These are phyloP conservation scores for Glossophaga mutica DNA, from an alignment of 2,797 vertebrate species.

Conservation along the genomic window DNA sequence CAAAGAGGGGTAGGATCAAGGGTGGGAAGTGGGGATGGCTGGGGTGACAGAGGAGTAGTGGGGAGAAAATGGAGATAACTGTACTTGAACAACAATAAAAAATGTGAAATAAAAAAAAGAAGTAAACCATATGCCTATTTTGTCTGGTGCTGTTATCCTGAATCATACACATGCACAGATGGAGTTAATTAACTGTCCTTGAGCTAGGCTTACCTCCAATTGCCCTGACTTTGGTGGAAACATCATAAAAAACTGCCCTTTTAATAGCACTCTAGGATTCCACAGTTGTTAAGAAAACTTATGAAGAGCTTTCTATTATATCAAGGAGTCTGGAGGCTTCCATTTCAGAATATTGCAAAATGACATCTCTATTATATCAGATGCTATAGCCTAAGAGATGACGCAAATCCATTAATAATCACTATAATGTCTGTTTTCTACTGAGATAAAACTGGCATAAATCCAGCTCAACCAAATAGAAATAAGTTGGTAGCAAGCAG, in stretches of 20 bases:
- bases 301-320: background rate
- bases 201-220: background rate
- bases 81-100: no score
- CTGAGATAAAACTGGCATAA: slow-evolving; percentile 18
- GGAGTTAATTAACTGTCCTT: background rate
- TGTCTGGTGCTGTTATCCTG: background rate
- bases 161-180: background rate
- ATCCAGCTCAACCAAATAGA: background rate
- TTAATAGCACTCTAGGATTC: background rate
- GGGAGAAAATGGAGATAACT: no score
- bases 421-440: background rate
- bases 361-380: background rate
- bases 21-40: no score
- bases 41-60: no score
- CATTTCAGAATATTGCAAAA: background rate
- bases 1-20: no score
- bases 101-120: no score
- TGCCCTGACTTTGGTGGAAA: background rate
- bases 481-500: background rate
- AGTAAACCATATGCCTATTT: background rate
- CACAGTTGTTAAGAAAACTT: background rate
- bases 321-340: background rate
- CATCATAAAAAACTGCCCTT: slow-evolving; percentile 9
- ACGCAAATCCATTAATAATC: background rate
- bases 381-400: background rate